Percentiles rank a stretch among this genome's conserved stretches.
phyloP scores from a whole-genome alignment of 2,888 invertebrate genomes.

The Lasioglossum leucozonium region DNA sequence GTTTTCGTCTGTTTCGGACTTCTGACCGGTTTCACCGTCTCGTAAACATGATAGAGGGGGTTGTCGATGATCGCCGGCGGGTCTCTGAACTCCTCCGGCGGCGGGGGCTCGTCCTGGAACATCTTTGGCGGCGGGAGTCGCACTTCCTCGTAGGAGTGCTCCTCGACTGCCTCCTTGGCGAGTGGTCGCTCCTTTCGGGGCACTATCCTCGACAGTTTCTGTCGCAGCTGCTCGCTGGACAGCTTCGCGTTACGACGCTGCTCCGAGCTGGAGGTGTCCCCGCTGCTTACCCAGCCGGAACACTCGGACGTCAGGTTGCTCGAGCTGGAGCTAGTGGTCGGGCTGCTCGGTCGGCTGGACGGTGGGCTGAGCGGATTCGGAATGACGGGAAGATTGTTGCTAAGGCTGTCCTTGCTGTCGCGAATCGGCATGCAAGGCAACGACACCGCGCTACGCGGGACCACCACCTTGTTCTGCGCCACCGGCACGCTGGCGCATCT shows the following conservation, averaged over 20 bases:
- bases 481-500: constrained; percentile 83
- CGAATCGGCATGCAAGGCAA: constrained; percentile 83
- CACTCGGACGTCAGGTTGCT: constrained; percentile 91
- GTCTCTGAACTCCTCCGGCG: constrained; percentile 90
- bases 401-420: constrained; percentile 80
- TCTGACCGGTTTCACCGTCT: constrained; percentile 86
- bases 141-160: constrained; percentile 89
- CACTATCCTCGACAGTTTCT: constrained; percentile 88
- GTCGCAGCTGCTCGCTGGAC: constrained; percentile 88
- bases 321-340: constrained; percentile 86
- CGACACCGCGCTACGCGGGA: constrained; percentile 82
- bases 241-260: constrained; percentile 77
- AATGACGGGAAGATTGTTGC: constrained; percentile 76
- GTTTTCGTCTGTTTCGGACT: constrained; percentile 83
- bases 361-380: constrained; percentile 79
- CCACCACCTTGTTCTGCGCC: constrained; percentile 80
- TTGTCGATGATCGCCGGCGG: constrained; percentile 88
- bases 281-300: constrained; percentile 95
- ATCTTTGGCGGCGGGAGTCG: constrained; percentile 92
- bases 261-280: constrained; percentile 84
- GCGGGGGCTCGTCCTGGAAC: constrained; percentile 92
- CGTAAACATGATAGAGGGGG: constrained; percentile 92
- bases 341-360: constrained; percentile 80
- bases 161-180: constrained; percentile 78
- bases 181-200: constrained; percentile 68